These are phyloP conservation scores for Setipinna tenuifilis DNA, from an alignment of 2,797 vertebrate species.

Conservation along the genomic window DNA sequence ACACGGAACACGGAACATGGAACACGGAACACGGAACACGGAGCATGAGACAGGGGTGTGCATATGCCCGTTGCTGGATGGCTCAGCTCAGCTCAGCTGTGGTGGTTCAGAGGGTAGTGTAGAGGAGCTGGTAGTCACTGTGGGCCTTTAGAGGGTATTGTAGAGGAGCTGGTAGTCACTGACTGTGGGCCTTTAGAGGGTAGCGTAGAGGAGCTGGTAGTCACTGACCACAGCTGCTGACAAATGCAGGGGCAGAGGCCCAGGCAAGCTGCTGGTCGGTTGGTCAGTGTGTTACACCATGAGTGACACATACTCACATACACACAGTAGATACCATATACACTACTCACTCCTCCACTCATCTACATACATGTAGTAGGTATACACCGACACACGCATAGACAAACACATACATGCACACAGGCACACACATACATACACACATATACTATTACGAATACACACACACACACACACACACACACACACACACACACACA, in stretches of 20 bases:
- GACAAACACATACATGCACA: neutral
- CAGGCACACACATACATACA: neutral
- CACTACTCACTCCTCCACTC: no score
- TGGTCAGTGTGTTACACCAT: constrained; percentile 42
- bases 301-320: constrained; percentile 24
- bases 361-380: no score
- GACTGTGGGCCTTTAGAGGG: no score
- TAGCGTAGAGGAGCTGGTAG: no score
- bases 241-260: constrained; percentile 42
- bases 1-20: no score
- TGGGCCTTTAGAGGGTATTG: no score
- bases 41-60: neutral
- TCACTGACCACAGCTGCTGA: no score
- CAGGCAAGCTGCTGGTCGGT: no score
- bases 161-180: no score
- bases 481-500: neutral
- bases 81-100: constrained; percentile 46
- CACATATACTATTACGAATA: neutral
- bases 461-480: constrained; percentile 38
- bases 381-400: constrained; percentile 25
- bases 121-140: no score
- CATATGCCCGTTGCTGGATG: neutral
- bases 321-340: neutral
- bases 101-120: no score
- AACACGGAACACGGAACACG: no score